phyloP scores from a whole-genome alignment of 1,140 invertebrate species.

The Drosophila teissieri region DNA sequence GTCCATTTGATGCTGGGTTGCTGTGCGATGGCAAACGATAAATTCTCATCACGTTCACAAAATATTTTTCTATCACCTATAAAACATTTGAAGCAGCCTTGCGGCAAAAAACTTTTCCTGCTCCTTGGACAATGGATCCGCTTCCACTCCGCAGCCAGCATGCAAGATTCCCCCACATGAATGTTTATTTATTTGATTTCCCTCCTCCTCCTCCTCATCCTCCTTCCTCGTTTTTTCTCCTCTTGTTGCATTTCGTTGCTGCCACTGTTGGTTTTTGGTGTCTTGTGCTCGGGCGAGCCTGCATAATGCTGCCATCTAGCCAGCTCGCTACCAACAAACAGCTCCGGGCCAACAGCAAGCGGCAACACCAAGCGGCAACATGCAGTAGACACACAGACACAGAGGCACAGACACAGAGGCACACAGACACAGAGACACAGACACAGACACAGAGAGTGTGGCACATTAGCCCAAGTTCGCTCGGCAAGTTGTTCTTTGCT shows the following conservation, averaged over 20 bases:
- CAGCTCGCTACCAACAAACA: constrained; percentile 37
- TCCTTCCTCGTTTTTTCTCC: not conserved
- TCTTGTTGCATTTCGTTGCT: constrained; percentile 41
- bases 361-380: constrained; percentile 11
- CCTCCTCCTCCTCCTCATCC: not conserved
- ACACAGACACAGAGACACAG: no score
- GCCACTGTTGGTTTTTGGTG: constrained; percentile 56
- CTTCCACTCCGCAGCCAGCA: constrained; percentile 19
- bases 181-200: constrained; percentile 79
- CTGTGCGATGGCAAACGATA: constrained; percentile 63
- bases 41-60: constrained; percentile 81
- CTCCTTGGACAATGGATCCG: constrained; percentile 47
- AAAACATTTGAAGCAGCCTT: constrained; percentile 76
- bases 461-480: constrained; percentile 59
- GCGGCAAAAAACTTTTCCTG: constrained; percentile 59
- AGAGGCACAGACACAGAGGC: no score
- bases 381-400: no score
- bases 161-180: constrained; percentile 66
- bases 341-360: constrained; percentile 31
- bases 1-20: constrained; percentile 59
- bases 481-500: constrained; percentile 35
- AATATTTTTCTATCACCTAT: constrained; percentile 82
- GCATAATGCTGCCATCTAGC: constrained; percentile 38
- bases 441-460: constrained; percentile 32
- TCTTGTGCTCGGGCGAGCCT: constrained; percentile 53